Evolutionary conservation across 37 sponge, comb jelly and placozoan species (phyloP).

Genomic region (Beroe forskalii): DNA sequence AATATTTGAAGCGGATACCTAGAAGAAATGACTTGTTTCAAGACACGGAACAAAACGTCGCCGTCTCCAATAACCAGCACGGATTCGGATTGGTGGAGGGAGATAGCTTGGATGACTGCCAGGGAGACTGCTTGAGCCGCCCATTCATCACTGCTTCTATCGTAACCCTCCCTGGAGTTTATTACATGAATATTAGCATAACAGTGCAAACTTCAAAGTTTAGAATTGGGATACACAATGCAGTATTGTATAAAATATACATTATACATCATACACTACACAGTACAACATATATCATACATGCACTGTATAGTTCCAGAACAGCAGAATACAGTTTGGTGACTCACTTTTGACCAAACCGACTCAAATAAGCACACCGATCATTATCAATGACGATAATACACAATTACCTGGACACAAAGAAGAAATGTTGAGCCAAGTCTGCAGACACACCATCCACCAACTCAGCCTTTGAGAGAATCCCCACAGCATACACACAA

Average conservation of each 20-base stretch:
- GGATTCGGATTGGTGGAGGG: not conserved
- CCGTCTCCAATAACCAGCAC: slow-evolving; percentile 25
- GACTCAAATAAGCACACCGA: too few species aligned
- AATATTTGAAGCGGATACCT: too few species aligned
- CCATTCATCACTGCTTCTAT: not conserved
- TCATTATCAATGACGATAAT: too few species aligned
- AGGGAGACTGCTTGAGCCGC: not conserved
- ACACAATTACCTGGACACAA: slow-evolving; percentile 2
- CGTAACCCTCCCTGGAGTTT: not conserved
- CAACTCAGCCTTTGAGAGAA: not conserved
- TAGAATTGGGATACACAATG: too few species aligned
- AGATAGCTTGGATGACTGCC: not conserved
- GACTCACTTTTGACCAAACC: too few species aligned
- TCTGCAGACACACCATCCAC: not conserved
- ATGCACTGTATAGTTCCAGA: too few species aligned
- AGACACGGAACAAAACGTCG: not conserved
- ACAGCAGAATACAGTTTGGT: too few species aligned
- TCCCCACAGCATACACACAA: slow-evolving; percentile 30
- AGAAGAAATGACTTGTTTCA: not conserved
- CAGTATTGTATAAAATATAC: too few species aligned
- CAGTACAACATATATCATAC: too few species aligned
- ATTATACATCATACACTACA: too few species aligned
- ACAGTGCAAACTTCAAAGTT: too few species aligned
- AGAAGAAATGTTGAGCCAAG: not conserved
- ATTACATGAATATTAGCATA: not conserved